A percentile compares a stretch with the other conserved stretches of the same genome.
Conservation (phyloP, 2,797 vertebrate genomes). For the Cuculus canorus region DNA sequence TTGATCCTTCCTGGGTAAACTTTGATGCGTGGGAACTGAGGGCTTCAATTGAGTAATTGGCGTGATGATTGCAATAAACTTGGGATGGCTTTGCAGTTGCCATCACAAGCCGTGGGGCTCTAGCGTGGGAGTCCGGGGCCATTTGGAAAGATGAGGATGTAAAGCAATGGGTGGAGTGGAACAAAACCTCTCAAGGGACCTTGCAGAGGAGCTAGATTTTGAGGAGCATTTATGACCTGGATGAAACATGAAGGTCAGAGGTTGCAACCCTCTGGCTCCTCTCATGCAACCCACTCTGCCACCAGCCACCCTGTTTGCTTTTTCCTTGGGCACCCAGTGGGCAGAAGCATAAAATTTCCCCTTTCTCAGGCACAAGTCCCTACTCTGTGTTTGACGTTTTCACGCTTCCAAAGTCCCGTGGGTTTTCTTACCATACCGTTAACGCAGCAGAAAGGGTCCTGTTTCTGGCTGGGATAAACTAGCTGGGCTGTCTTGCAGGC, state of each 20-base stretch:
- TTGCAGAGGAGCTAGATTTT: neutral
- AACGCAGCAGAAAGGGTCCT: neutral
- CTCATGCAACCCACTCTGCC: neutral
- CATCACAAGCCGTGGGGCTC: neutral
- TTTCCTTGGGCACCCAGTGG: neutral
- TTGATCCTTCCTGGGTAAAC: neutral
- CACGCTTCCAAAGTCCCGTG: neutral
- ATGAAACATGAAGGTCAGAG: neutral
- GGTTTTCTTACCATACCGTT: neutral
- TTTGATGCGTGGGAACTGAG: neutral
- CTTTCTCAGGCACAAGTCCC: neutral
- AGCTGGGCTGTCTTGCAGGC: neutral
- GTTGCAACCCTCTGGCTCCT: neutral
- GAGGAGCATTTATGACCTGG: neutral
- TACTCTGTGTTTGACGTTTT: neutral
- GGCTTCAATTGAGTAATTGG: neutral
- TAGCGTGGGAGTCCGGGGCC: neutral
- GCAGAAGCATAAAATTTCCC: neutral
- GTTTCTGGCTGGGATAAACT: neutral
- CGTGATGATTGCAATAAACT: neutral
- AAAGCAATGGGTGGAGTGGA: neutral
- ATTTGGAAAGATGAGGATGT: neutral
- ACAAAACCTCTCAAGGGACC: neutral
- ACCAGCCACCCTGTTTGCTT: neutral
- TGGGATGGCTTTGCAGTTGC: neutral